Base-by-base conservation (phyloP, 2,888 invertebrate genomes). In the Anoncus sp. region DNA sequence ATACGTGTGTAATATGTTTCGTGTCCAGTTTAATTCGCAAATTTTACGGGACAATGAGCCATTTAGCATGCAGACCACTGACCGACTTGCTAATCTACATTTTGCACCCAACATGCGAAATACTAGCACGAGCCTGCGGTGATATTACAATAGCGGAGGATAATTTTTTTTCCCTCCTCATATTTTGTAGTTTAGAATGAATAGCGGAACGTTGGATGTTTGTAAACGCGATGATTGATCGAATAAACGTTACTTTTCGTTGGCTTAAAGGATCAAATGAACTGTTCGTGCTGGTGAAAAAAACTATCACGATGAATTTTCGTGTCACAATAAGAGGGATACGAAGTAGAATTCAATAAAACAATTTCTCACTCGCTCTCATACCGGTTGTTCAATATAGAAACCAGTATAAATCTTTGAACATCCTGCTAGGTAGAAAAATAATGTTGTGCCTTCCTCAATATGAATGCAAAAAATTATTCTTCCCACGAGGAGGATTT, bases 41-140 rank as follows among this genome's bases (percentile, higher is more conserved):
- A 77, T 74, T 74, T 74, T 66, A 74, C 74, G 77, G 70, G 53
- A 77, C 65, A 77, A 77, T 60, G 74, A 70, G 60, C 40, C 60
- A 70, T 53, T 77, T 71, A 57, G 70, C 66, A 60, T 70, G 66
- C 76, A 49, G 35, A 66, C 55, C 65, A 55, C 57, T 77, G 74
- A 77, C 74, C 74, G 74, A 77, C 55, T 77, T 77, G 59, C 60
- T 63, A 70, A 77, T 77, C 74, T 65, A 31, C 70, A 77, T 77
- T 70, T 74, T 47, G 27, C 62, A 40, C 53, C 63, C 12, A 43
- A 51, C 66, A 62, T 62, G 66, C 24, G 62, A 10, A 71, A 55
- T 49, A 49, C 24, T n/a, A 43, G 40, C 49, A 35, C 35, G 22
- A 22, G 14, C 16, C 12, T 47, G n/a, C 10, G 9, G 10, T 22